Conservation (phyloP, 2,888 invertebrate species). For the Perizoma affinitatum region DNA sequence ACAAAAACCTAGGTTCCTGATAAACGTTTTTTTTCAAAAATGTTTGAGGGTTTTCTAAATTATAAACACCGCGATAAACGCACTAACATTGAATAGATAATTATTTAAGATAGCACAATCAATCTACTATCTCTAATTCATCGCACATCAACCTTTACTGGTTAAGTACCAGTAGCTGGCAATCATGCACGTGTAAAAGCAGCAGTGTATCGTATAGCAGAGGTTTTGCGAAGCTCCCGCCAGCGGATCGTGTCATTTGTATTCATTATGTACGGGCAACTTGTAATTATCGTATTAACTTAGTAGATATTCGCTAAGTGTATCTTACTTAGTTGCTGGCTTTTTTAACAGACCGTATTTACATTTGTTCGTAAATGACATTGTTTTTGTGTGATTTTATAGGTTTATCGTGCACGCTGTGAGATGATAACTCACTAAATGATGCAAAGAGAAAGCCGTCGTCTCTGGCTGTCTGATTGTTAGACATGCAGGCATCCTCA, state of each 20-base stretch:
- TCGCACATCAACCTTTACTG: conserved; percentile 10
- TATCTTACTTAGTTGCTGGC: conserved; percentile 41
- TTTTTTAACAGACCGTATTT: conserved; percentile 49
- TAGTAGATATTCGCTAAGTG: conserved; percentile 47
- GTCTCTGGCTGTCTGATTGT: background rate
- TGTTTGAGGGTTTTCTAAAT: too few species aligned
- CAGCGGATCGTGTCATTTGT: conserved; percentile 50
- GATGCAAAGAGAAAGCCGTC: conserved; percentile 1
- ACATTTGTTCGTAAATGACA: conserved; percentile 35
- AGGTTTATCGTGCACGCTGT: conserved; percentile 22
- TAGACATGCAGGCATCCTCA: too few species aligned
- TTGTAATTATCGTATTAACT: conserved; percentile 60
- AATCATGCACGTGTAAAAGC: background rate
- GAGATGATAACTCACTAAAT: conserved; percentile 1
- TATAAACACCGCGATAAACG: too few species aligned
- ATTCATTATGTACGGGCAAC: conserved; percentile 56
- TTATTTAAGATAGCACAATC: conserved; percentile 37
- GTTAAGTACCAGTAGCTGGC: background rate
- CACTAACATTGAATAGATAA: too few species aligned
- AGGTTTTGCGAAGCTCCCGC: conserved; percentile 18
- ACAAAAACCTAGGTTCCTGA: too few species aligned
- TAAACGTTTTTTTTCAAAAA: too few species aligned
- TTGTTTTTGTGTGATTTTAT: conserved; percentile 23
- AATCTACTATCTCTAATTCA: conserved; percentile 15
- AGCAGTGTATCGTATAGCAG: conserved; percentile 12